phyloP scores from a whole-genome alignment of 2,888 invertebrate genomes.

The Macrophya alboannulata region DNA sequence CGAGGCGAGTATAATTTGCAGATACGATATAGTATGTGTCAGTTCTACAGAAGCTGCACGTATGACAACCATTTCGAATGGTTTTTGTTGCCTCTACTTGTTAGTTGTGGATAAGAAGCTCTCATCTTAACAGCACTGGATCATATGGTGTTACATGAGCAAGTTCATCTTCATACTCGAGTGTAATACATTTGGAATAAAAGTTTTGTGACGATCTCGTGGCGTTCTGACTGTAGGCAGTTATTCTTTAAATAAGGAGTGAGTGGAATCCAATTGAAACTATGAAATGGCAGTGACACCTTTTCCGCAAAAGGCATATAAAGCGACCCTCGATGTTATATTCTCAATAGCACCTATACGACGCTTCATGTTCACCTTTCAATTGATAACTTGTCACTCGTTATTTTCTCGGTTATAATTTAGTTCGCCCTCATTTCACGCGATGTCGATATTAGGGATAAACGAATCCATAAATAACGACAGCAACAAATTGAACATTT shows the following conservation, averaged over 20 bases:
- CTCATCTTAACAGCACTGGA: not conserved
- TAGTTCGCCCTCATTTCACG: not conserved
- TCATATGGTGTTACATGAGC: not conserved
- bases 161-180: not conserved
- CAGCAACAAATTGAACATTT: not conserved
- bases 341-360: constrained; percentile 11
- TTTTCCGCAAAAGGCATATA: constrained; percentile 46
- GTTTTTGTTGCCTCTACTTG: not conserved
- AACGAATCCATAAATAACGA: not conserved
- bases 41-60: not conserved
- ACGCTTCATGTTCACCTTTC: constrained; percentile 27
- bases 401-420: constrained; percentile 3
- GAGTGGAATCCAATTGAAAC: constrained; percentile 39
- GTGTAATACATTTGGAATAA: not conserved
- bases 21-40: not conserved
- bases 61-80: not conserved
- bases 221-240: constrained; percentile 3
- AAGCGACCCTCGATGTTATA: constrained; percentile 13
- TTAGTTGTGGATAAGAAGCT: not conserved
- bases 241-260: constrained; percentile 47
- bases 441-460: constrained; percentile 4
- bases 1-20: not conserved
- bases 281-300: constrained; percentile 46
- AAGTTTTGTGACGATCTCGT: constrained; percentile 8
- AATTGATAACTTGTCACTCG: constrained; percentile 31